phyloP scores from a whole-genome alignment of 2,113 vertebrate genomes.

The Lampris megalopsis region DNA sequence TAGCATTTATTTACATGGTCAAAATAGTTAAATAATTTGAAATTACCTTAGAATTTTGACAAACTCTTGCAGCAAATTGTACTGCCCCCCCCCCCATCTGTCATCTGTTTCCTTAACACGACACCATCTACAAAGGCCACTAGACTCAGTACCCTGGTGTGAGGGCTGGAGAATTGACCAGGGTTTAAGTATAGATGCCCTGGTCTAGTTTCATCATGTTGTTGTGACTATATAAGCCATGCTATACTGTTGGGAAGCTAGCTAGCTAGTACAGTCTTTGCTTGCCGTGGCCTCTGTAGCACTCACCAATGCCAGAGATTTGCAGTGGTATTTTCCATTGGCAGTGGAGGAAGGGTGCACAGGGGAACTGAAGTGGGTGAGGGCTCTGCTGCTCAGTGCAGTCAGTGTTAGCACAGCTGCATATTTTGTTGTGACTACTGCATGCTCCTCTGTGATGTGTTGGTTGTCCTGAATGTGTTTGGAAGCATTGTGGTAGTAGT shows the following conservation, averaged over 20 bases:
- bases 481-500: not conserved
- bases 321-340: conserved; percentile 69
- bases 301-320: conserved; percentile 53
- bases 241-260: conserved; percentile 2
- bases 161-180: not conserved
- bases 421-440: conserved; percentile 43
- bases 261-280: conserved; percentile 18
- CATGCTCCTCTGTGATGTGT: conserved; percentile 25
- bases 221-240: conserved; percentile 7
- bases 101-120: conserved; percentile 7
- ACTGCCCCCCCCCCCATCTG: conserved; percentile 7
- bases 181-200: conserved; percentile 9
- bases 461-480: conserved; percentile 14
- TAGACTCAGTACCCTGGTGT: not conserved
- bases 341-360: conserved; percentile 19
- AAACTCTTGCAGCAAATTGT: not conserved
- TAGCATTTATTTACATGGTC: not conserved
- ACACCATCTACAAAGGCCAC: not conserved
- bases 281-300: conserved; percentile 25
- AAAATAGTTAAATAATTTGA: not conserved
- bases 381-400: conserved; percentile 26
- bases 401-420: conserved; percentile 39
- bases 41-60: not conserved
- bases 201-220: conserved; percentile 27
- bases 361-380: conserved; percentile 37